Base-by-base conservation (phyloP, 92 coral and sea anemone species). In the Diadumene lineata region DNA sequence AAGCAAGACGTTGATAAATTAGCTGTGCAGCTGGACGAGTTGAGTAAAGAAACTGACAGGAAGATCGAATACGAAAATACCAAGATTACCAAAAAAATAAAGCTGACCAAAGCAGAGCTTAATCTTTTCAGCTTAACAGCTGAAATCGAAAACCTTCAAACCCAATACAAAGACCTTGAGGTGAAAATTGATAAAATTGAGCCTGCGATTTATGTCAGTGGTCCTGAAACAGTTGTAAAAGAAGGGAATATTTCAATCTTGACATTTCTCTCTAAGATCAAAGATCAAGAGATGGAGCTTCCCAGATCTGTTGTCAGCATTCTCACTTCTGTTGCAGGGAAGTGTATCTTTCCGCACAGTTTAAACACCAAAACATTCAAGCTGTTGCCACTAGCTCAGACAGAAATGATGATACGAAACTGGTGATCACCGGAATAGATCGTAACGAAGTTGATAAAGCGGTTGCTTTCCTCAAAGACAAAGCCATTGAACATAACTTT, bases 401-500 rank as follows among this genome's bases (percentile, higher is more conserved):
- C 26, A 34, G 10, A 13, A 46, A 60, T 4, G 65, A 55, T 19
- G 51, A 38, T 29, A 85, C 51, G 4, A 75, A 76, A 38, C 68
- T 85, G 6, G 0, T 34, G 1, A 81, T 84, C 21, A 43, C 82
- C 50, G 93, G 84, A 1, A 11, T 76, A 43, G 75, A 84, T 55
- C 70, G 79, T 27, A 70, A 30, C 1, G 79, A 67, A n/a, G 86
- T 79, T 7, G 65, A 64, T 1, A 66, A 68, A 16, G 93, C 93
- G 18, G 43, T 51, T 11, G n/a, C 31, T 1, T 24, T 80, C 15
- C 64, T 88, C 57, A 76, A 80, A 55, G 24, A 17, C 18, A 30
- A 72, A 25, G 66, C 76, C 8, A 33, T 50, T 51, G 94, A 92
- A 74, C 66, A 82, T 44, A 58, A 67, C 67, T 30, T 70, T 13